Conservation (phyloP, 2,113 vertebrate genomes). For the Piaya cayana region DNA sequence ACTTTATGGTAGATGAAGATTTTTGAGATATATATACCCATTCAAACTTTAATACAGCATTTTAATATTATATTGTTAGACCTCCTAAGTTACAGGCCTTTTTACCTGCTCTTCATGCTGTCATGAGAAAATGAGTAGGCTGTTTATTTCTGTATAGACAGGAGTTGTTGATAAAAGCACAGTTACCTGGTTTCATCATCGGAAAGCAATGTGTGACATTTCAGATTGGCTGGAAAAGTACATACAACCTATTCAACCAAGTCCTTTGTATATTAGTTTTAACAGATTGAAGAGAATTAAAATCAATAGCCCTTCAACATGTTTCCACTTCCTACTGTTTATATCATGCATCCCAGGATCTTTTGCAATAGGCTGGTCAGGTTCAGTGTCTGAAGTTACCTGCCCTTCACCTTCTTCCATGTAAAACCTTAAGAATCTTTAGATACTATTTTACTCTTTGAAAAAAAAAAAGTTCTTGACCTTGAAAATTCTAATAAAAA, state of each 20-base stretch:
- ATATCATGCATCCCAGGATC: neutral
- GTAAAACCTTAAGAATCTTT: neutral
- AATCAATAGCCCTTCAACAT: neutral
- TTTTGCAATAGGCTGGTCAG: neutral
- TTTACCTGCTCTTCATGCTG: neutral
- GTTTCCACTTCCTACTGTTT: neutral
- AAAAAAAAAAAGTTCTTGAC: neutral
- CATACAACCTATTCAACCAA: neutral
- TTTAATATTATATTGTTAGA: neutral
- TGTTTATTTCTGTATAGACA: neutral
- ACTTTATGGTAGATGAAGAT: neutral
- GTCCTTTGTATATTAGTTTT: neutral
- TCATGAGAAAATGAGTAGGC: neutral
- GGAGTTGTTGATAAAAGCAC: neutral
- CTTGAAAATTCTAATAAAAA: conserved; percentile 8
- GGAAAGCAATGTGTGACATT: neutral
- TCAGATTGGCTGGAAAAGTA: neutral
- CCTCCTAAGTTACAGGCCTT: neutral
- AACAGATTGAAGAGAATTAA: neutral
- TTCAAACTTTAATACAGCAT: neutral
- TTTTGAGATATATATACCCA: neutral
- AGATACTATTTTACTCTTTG: neutral
- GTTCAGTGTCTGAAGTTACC: neutral
- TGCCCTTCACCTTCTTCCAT: neutral
- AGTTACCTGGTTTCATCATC: neutral